Percentiles rank a stretch among this genome's conserved stretches.
These are phyloP conservation scores for Trichopria drosophilae DNA, from an alignment of 2,888 invertebrate genomes.

Conservation along the genomic window DNA sequence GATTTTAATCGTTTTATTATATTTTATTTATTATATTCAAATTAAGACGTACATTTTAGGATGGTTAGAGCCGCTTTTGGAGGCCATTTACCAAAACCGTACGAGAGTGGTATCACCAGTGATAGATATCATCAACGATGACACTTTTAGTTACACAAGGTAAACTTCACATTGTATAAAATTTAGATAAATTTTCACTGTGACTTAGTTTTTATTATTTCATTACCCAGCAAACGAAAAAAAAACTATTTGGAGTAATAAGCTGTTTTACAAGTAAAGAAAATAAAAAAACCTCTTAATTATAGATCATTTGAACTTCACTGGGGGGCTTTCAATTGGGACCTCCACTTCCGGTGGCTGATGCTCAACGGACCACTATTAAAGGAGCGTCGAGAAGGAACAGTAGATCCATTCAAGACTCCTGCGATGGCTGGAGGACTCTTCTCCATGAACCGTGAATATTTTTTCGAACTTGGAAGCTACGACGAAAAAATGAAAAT, in stretches of 20 bases:
- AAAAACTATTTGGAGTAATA: neutral
- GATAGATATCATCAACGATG: constrained; percentile 93
- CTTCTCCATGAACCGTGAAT: constrained; percentile 83
- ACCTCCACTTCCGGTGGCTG: constrained; percentile 88
- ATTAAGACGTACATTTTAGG: too few species aligned
- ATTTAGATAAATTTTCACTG: neutral
- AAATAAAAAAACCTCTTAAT: constrained; percentile 4
- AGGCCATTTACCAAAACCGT: constrained; percentile 66
- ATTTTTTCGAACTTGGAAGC: constrained; percentile 84
- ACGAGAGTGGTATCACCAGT: constrained; percentile 78
- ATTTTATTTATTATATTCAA: too few species aligned
- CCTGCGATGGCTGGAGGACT: constrained; percentile 95
- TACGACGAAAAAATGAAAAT: constrained; percentile 77
- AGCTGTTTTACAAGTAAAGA: constrained; percentile 1
- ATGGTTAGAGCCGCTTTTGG: constrained; percentile 77
- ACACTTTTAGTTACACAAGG: constrained; percentile 85
- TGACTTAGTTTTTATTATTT: neutral
- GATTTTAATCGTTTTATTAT: too few species aligned
- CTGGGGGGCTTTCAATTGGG: constrained; percentile 99
- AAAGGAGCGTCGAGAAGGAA: constrained; percentile 65
- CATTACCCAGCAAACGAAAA: neutral
- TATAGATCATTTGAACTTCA: constrained; percentile 91
- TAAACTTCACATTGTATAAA: constrained; percentile 23
- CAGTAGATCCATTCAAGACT: constrained; percentile 72
- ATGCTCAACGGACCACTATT: constrained; percentile 71